Evolutionary conservation across 2,797 vertebrate species (phyloP).

Genomic region (Lagorchestes hirsutus): DNA sequence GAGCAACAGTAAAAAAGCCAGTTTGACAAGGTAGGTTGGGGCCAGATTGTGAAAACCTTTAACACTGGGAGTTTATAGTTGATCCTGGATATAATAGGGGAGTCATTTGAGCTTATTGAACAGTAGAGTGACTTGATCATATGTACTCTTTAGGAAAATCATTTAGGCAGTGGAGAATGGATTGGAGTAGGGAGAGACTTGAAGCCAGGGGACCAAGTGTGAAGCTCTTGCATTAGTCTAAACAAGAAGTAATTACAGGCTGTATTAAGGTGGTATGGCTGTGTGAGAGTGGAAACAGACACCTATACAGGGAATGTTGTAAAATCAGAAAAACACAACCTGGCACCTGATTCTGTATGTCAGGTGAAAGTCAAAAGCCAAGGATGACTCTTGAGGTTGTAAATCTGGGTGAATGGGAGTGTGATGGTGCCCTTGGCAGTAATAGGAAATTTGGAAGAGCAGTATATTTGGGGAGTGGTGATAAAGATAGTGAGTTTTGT

Average conservation of each 20-base stretch:
- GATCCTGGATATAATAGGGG: background rate
- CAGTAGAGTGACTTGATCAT: background rate
- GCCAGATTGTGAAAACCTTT: background rate
- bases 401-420: background rate
- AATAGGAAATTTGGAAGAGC: background rate
- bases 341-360: background rate
- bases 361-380: background rate
- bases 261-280: background rate
- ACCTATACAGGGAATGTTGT: background rate
- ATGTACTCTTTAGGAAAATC: background rate
- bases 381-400: background rate
- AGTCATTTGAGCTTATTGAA: background rate
- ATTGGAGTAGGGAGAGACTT: background rate
- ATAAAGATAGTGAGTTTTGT: background rate
- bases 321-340: background rate
- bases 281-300: background rate
- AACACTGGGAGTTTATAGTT: background rate
- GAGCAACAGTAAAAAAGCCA: background rate
- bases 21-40: background rate
- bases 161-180: background rate
- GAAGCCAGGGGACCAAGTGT: background rate
- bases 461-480: background rate
- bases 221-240: background rate
- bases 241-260: background rate
- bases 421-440: background rate